phyloP scores from a whole-genome alignment of 2,888 invertebrate genomes.

The Cyaniris semiargus region DNA sequence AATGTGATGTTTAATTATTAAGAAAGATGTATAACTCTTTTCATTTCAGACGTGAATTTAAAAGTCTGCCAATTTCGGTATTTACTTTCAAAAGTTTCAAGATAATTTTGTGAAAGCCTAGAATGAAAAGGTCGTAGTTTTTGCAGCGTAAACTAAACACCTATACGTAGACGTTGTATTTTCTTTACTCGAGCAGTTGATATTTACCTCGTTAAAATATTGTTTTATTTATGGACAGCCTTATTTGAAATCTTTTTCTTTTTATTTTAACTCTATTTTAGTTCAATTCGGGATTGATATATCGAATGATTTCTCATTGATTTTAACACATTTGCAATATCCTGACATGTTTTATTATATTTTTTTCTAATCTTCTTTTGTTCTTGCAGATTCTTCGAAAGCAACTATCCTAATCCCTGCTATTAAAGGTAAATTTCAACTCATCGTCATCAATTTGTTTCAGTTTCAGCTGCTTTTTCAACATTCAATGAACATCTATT shows the following conservation, averaged over 20 bases:
- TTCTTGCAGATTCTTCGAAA: not conserved
- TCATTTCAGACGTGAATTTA: constrained; percentile 61
- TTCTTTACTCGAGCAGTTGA: constrained; percentile 27
- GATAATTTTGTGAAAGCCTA: constrained; percentile 55
- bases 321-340: not conserved
- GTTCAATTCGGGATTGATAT: not conserved
- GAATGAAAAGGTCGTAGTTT: constrained; percentile 57
- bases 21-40: constrained; percentile 52
- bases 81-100: constrained; percentile 37
- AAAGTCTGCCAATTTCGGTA: constrained; percentile 58
- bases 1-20: constrained; percentile 31
- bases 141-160: constrained; percentile 35
- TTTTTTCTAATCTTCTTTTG: not conserved
- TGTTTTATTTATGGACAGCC: constrained; percentile 20
- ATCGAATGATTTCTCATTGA: not conserved
- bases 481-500: constrained; percentile 30
- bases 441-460: not conserved
- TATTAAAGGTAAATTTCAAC: constrained; percentile 25
- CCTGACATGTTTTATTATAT: not conserved
- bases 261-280: not conserved
- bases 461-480: constrained; percentile 35
- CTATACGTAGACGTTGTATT: constrained; percentile 4
- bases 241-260: not conserved
- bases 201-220: constrained; percentile 35
- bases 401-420: not conserved